Percentiles rank a stretch among this genome's conserved stretches.
phyloP scores from a whole-genome alignment of 2,888 invertebrate species.

The Graphium colonna region DNA sequence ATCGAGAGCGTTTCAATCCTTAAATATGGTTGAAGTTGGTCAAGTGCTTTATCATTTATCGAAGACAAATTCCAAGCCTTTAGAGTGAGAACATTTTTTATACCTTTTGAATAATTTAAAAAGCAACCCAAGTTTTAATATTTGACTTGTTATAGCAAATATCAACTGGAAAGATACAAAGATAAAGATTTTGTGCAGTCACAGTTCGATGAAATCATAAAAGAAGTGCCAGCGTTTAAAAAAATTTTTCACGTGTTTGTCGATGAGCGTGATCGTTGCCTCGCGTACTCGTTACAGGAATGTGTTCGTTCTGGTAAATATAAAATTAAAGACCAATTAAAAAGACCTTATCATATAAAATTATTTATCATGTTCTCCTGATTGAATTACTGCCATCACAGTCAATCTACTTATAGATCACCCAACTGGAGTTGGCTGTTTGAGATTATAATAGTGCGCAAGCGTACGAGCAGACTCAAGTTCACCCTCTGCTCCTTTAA shows the following conservation, averaged over 20 bases:
- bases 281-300: constrained; percentile 69
- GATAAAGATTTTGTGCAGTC: constrained; percentile 67
- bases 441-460: neutral
- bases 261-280: constrained; percentile 70
- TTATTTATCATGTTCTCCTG: no score
- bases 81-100: constrained; percentile 48
- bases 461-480: no score
- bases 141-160: constrained; percentile 47
- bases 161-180: constrained; percentile 64
- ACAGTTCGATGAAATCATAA: constrained; percentile 68
- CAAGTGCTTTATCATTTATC: constrained; percentile 71
- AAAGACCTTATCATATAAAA: no score
- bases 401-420: no score
- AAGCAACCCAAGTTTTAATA: neutral
- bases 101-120: neutral
- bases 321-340: no score
- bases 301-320: constrained; percentile 62
- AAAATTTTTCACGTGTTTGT: constrained; percentile 75
- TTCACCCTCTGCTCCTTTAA: neutral
- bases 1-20: constrained; percentile 67
- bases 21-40: constrained; percentile 64
- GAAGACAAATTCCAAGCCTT: constrained; percentile 59
- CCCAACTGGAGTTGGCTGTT: neutral
- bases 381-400: no score
- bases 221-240: constrained; percentile 69